phyloP scores from a whole-genome alignment of 2,113 vertebrate species.

The Scophthalmus maximus region DNA sequence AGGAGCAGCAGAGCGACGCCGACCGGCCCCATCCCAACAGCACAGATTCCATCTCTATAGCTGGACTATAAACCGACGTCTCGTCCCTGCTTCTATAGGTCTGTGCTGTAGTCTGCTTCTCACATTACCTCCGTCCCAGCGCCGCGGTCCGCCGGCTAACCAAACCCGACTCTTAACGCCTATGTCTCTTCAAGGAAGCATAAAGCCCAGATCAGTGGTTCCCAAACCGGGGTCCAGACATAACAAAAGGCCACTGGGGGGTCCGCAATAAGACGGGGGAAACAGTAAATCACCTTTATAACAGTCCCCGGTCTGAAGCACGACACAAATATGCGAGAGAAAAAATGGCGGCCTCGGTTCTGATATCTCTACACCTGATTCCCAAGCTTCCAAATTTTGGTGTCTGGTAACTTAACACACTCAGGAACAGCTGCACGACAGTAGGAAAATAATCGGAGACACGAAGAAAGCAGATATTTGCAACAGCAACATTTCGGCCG shows the following conservation, averaged over 20 bases:
- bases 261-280: conserved; percentile 13
- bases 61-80: conserved; percentile 63
- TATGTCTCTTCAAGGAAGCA: conserved; percentile 40
- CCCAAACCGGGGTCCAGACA: conserved; percentile 29
- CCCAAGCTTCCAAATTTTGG: background rate
- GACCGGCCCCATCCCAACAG: conserved; percentile 61
- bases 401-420: background rate
- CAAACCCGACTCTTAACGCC: conserved; percentile 52
- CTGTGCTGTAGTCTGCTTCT: conserved; percentile 60
- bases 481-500: too few relatives aligned
- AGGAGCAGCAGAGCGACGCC: conserved; percentile 44
- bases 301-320: background rate
- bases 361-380: background rate
- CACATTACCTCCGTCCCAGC: conserved; percentile 66
- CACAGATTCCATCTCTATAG: conserved; percentile 74
- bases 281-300: background rate
- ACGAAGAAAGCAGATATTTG: too few relatives aligned
- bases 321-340: background rate
- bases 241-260: background rate
- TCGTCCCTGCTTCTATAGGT: conserved; percentile 67
- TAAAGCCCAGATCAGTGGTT: conserved; percentile 18
- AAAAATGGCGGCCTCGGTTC: too few relatives aligned
- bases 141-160: conserved; percentile 63
- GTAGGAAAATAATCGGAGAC: too few relatives aligned
- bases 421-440: background rate